phyloP scores from a whole-genome alignment of 2,888 invertebrate species.

The Pollenia angustigena region DNA sequence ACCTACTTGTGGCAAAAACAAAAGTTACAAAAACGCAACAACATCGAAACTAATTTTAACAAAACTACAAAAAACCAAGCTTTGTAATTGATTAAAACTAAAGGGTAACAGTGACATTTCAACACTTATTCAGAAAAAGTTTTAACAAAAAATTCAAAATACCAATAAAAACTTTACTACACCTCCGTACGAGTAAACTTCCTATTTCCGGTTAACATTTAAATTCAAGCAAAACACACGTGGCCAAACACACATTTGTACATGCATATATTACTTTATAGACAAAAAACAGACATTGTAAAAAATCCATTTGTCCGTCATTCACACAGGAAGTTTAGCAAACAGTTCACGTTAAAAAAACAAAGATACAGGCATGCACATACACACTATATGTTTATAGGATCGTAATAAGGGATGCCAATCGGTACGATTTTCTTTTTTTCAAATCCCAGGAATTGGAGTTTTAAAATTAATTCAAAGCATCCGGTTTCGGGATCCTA shows the following conservation, averaged over 20 bases:
- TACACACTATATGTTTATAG: conserved; percentile 19
- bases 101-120: conserved; percentile 26
- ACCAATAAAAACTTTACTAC: conserved; percentile 46
- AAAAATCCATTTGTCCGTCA: conserved; percentile 64
- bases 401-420: conserved; percentile 17
- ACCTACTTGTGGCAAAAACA: too few species aligned
- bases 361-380: neutral
- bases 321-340: conserved; percentile 63
- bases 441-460: too few species aligned
- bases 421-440: too few species aligned
- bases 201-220: conserved; percentile 43
- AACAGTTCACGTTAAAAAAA: conserved; percentile 56
- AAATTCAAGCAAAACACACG: neutral
- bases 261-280: neutral
- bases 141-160: conserved; percentile 12
- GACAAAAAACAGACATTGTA: conserved; percentile 29
- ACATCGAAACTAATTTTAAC: neutral
- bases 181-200: conserved; percentile 48
- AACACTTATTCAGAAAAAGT: conserved; percentile 5
- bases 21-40: too few species aligned
- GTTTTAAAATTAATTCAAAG: too few species aligned
- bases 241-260: neutral
- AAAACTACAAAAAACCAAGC: neutral
- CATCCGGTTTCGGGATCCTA: too few species aligned
- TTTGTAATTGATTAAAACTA: conserved; percentile 57